Conservation (phyloP, 2,113 vertebrate genomes). For the Notothenia rossii region DNA sequence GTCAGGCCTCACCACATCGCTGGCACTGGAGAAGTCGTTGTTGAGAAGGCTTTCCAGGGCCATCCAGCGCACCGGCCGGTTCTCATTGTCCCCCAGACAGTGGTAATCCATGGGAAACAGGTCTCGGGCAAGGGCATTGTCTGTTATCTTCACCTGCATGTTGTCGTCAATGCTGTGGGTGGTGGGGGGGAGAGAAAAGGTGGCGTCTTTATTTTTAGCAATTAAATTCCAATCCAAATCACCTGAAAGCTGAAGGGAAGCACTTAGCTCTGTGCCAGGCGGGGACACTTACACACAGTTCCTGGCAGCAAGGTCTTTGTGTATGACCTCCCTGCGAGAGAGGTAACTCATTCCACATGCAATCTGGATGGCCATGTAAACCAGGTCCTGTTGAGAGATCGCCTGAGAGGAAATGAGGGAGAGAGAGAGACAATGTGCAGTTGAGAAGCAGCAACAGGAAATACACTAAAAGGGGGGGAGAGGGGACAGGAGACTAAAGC, state of each 20-base stretch:
- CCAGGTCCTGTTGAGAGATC: slow-evolving; percentile 97
- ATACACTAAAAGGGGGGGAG: slow-evolving; percentile 2
- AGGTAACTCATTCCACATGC: slow-evolving; percentile 99
- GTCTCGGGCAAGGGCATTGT: slow-evolving; percentile 97
- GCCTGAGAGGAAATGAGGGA: slow-evolving; percentile 84
- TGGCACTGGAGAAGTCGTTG: slow-evolving; percentile 97
- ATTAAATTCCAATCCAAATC: slow-evolving; percentile 32
- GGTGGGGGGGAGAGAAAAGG: slow-evolving; percentile 27
- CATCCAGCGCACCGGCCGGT: slow-evolving; percentile 98
- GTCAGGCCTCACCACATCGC: slow-evolving; percentile 93
- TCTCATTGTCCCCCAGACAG: slow-evolving; percentile 98
- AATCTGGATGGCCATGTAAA: slow-evolving; percentile 99
- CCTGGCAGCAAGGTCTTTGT: slow-evolving; percentile 97
- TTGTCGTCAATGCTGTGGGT: slow-evolving; percentile 94
- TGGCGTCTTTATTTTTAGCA: background rate
- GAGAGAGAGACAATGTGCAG: slow-evolving; percentile 4
- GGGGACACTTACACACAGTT: slow-evolving; percentile 95
- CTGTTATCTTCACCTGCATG: slow-evolving; percentile 99
- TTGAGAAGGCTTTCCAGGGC: slow-evolving; percentile 97
- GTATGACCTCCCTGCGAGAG: slow-evolving; percentile 96
- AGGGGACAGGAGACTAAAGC: too few species aligned
- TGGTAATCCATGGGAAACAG: slow-evolving; percentile 99
- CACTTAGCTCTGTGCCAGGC: background rate
- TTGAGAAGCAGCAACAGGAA: slow-evolving; percentile 31
- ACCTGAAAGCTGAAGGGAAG: slow-evolving; percentile 8